Evolutionary conservation across 2,888 invertebrate species (phyloP), one percentile per base, ranked within the genome.

Genomic region (Hirudinaria manillensis): DNA sequence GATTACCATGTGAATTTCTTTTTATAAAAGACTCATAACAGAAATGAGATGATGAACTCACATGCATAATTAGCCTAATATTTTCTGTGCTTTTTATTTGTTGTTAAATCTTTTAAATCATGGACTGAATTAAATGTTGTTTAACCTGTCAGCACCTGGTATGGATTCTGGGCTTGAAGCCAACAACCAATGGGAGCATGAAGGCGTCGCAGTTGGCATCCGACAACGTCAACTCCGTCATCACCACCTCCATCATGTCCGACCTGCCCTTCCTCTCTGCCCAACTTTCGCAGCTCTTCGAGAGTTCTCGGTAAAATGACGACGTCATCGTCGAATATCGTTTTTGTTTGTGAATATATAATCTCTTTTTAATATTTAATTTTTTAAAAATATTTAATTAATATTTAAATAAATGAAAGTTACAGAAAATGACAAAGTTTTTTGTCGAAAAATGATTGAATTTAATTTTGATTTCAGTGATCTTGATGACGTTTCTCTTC

Each of bases 221-320:
- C 34, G 80, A 83, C 16, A 81, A 83, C 72, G 79, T 81, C 77
- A 81, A 81, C 80, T 80, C 83, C 73, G 82, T 94, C 75, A 91
- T 97, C 84, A 95, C 96, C 0, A 95, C 94, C 19, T 94, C 95
- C 4, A 94, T 96, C 66, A 93, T 96, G 92, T 93, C 95, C 0
- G 97, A 98, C 86, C 86, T 98, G 36, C 96, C 97, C 0, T 88
- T 90, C 76, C 87, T 97, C 74, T 83, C 84, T 13, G 79, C 83
- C 75, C 85, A 85, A 85, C 87, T 97, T 78, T 94, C 94, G 75
- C 89, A 93, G 77, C 89, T 97, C 6, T 97, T 97, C 84, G 96
- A 97, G 86, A 93, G 94, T 51, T 95, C 95, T 78, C 93, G 93
- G 86, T 86, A 80, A 68, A 75, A 45, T 16, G 36, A 36, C n/a